These are phyloP conservation scores for Siderastrea siderea DNA, from an alignment of 92 coral and sea anemone genomes.

Conservation along the genomic window DNA sequence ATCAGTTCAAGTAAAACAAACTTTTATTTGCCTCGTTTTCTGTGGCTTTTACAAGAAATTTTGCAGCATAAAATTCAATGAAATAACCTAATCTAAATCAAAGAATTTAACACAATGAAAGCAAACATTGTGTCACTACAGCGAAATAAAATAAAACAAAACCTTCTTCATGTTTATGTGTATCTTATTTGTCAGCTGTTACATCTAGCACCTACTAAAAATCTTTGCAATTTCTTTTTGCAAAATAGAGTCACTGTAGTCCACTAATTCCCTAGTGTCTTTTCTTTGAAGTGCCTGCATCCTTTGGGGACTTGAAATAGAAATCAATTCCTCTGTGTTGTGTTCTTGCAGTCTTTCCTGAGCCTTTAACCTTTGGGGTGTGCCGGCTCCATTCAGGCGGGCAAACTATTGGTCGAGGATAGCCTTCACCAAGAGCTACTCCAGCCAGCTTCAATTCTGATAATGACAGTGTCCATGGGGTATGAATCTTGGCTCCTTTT, in stretches of 20 bases:
- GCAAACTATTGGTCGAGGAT: constrained; percentile 62
- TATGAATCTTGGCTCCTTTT: constrained; percentile 70
- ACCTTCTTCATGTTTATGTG: too few relatives aligned
- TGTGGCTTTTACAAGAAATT: too few relatives aligned
- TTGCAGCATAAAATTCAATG: too few relatives aligned
- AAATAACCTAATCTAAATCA: too few relatives aligned
- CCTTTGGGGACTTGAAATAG: constrained; percentile 64
- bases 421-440: constrained; percentile 55
- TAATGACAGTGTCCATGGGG: constrained; percentile 62
- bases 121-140: too few relatives aligned
- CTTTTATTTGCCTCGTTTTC: too few relatives aligned
- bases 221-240: neutral
- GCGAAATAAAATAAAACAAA: too few relatives aligned
- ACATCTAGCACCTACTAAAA: too few relatives aligned
- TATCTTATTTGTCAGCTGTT: too few relatives aligned
- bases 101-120: too few relatives aligned
- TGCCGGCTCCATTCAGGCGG: constrained; percentile 79
- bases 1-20: too few relatives aligned
- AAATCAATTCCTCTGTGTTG: constrained; percentile 71
- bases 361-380: constrained; percentile 55
- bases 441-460: constrained; percentile 44
- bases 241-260: neutral
- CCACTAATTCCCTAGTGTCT: neutral
- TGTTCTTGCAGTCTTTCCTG: constrained; percentile 9
- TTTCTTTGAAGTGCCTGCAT: neutral